Conservation (phyloP, 2,797 vertebrate genomes). For the Rhinophrynus dorsalis region DNA sequence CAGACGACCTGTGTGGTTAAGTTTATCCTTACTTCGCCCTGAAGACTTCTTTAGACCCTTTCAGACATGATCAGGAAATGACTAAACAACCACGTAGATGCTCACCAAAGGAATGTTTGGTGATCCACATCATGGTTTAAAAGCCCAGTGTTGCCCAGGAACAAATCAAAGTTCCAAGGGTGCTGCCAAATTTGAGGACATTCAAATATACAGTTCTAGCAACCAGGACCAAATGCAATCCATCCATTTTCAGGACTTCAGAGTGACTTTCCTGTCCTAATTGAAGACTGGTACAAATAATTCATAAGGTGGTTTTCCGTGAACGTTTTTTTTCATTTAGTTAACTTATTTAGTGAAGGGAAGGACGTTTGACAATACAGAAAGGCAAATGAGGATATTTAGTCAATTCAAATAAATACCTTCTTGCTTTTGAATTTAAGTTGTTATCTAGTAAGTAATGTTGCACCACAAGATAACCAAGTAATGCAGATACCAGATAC, state of each 20-base stretch:
- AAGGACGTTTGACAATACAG: no score
- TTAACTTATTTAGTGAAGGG: no score
- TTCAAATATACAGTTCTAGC: background rate
- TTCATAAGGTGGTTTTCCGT: no score
- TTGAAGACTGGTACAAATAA: background rate
- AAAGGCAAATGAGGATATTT: no score
- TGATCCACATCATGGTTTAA: background rate
- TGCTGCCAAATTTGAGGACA: background rate
- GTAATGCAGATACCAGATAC: no score
- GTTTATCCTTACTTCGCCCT: conserved; percentile 28
- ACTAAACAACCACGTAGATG: conserved; percentile 15
- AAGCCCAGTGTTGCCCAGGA: background rate
- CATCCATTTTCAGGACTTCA: background rate
- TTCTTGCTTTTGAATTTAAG: no score
- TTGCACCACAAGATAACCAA: no score
- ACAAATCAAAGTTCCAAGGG: background rate
- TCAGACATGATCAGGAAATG: conserved; percentile 40
- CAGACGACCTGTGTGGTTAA: conserved; percentile 20
- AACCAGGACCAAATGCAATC: background rate
- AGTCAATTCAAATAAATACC: no score
- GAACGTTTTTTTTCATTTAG: no score
- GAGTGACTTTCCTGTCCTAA: no score
- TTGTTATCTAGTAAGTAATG: no score
- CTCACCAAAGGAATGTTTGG: conserved; percentile 21
- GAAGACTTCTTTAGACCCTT: conserved; percentile 19